Evolutionary conservation across 2,888 invertebrate genomes (phyloP).

Genomic region (Sericinus montela): DNA sequence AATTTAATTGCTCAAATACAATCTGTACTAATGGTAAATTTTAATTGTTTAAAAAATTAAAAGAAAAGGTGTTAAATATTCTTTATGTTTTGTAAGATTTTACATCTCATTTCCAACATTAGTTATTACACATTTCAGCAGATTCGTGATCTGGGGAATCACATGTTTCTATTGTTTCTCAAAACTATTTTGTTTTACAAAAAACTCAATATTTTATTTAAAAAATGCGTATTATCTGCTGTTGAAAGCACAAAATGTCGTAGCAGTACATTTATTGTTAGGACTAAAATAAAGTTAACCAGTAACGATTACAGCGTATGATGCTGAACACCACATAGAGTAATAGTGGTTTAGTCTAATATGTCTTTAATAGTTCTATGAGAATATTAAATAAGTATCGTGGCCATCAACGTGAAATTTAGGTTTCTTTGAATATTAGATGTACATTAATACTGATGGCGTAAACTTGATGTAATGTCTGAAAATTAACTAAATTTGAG

Average conservation of each 20-base stretch:
- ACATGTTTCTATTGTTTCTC: no score
- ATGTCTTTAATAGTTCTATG: background rate
- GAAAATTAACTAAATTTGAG: constrained; percentile 19
- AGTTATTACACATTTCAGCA: no score
- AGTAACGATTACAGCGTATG: constrained; percentile 3
- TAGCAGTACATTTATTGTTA: constrained; percentile 1
- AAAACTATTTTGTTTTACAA: no score
- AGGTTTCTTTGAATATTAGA: constrained; percentile 70
- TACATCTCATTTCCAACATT: no score
- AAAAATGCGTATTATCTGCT: background rate
- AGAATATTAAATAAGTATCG: constrained; percentile 30
- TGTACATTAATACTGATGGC: constrained; percentile 52
- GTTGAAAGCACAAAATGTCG: constrained; percentile 16
- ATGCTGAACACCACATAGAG: background rate
- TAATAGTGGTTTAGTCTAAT: background rate
- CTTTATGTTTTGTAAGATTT: no score
- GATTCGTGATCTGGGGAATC: no score
- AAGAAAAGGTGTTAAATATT: no score
- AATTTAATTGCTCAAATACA: constrained; percentile 14
- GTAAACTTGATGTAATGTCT: constrained; percentile 41
- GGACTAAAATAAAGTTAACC: background rate
- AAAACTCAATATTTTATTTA: background rate
- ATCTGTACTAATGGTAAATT: no score
- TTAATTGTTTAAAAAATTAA: no score
- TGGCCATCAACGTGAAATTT: constrained; percentile 66